These are phyloP conservation scores for Dysidea cf. avara DNA, from an alignment of 37 sponge, comb jelly and placozoan species.

Conservation along the genomic window DNA sequence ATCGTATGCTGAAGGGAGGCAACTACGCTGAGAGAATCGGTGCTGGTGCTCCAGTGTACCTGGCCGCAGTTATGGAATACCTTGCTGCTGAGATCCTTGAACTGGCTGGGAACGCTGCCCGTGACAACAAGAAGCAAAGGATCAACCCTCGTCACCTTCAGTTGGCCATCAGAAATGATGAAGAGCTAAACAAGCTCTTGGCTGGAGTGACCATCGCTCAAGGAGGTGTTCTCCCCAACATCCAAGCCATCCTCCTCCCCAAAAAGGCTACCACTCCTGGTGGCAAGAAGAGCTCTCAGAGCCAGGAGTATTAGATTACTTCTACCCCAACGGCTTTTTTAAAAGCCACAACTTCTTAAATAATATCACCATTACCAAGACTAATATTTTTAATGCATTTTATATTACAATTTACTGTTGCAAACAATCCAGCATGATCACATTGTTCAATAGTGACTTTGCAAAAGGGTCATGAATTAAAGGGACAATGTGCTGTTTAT, in stretches of 20 bases:
- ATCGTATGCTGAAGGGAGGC: conserved; percentile 87
- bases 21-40: conserved; percentile 94
- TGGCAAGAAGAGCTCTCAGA: no score
- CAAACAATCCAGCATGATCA: no score
- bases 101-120: conserved; percentile 98
- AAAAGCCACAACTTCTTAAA: no score
- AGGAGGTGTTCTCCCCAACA: conserved; percentile 99
- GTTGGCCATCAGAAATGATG: conserved; percentile 97
- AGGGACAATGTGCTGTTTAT: no score
- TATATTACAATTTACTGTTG: no score
- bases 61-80: conserved; percentile 99
- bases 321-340: no score
- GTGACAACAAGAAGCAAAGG: conserved; percentile 99
- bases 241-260: conserved; percentile 98
- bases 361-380: no score
- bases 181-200: no score
- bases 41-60: conserved; percentile 98
- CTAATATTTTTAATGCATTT: no score
- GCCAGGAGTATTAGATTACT: no score
- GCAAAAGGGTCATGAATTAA: no score
- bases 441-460: no score
- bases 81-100: conserved; percentile 99
- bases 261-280: conserved; percentile 76
- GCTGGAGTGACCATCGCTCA: conserved; percentile 97
- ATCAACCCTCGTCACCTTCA: conserved; percentile 99